These are phyloP conservation scores for Neoarius graeffei DNA, from an alignment of 2,113 vertebrate genomes.

Conservation along the genomic window DNA sequence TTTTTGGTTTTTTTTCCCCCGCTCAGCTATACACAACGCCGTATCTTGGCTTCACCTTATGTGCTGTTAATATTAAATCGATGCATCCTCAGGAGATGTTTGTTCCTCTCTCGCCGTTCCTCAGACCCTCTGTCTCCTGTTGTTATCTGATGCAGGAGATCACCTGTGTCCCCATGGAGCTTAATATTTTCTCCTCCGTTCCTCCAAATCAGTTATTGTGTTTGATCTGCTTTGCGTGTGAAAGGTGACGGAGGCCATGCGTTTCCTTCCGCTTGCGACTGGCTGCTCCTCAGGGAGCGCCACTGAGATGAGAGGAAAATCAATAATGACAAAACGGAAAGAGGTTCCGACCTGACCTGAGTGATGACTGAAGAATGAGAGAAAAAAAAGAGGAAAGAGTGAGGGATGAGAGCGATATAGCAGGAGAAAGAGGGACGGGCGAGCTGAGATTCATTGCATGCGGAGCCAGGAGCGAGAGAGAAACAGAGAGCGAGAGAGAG, in stretches of 20 bases:
- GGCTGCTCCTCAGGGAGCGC: constrained; percentile 28
- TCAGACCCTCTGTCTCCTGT: background rate
- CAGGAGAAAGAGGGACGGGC: background rate
- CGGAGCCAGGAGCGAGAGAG: background rate
- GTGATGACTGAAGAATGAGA: constrained; percentile 23
- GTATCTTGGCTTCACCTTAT: background rate
- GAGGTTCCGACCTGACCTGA: constrained; percentile 43
- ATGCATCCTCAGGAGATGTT: background rate
- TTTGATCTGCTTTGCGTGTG: constrained; percentile 30
- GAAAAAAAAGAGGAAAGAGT: background rate
- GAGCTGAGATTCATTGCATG: background rate
- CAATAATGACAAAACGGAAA: constrained; percentile 41
- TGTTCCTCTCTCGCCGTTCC: background rate
- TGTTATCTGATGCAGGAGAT: background rate
- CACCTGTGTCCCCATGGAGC: constrained; percentile 6
- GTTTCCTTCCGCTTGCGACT: constrained; percentile 24
- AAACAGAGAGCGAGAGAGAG: constrained; percentile 14
- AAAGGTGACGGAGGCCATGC: constrained; percentile 34
- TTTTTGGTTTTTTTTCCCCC: background rate
- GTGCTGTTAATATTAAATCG: constrained; percentile 8
- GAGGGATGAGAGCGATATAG: constrained; percentile 15
- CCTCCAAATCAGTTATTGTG: constrained; percentile 10
- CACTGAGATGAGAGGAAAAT: constrained; percentile 46
- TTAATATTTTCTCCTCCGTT: constrained; percentile 12
- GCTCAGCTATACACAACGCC: constrained; percentile 16